These are phyloP conservation scores for Tetragnatha montana DNA, from an alignment of 2,888 invertebrate species.

Conservation along the genomic window DNA sequence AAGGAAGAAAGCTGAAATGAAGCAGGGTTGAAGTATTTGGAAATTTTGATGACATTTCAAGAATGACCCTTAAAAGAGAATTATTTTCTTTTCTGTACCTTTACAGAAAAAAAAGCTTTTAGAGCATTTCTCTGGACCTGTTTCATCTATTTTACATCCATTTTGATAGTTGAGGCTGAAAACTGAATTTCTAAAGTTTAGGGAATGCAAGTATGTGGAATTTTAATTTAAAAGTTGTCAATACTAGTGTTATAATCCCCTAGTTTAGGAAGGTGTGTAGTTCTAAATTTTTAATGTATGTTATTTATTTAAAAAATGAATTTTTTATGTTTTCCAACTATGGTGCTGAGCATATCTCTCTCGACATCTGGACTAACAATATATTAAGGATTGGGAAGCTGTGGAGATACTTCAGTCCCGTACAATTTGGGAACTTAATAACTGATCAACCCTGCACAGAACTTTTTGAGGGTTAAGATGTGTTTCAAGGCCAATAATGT, in stretches of 20 bases:
- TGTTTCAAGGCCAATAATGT: no score
- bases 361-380: no score
- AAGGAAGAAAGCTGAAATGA: no score
- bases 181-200: background rate
- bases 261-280: background rate
- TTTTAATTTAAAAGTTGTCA: background rate
- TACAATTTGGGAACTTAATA: no score
- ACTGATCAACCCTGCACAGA: no score
- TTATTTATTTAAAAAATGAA: background rate
- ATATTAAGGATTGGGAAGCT: no score
- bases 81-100: background rate
- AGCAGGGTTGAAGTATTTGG: no score
- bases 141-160: conserved; percentile 1
- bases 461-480: no score
- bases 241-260: background rate
- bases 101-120: background rate
- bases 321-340: background rate
- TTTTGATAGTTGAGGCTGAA: background rate
- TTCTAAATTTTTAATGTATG: background rate
- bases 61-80: background rate
- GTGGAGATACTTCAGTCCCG: no score
- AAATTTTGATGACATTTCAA: no score
- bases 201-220: background rate
- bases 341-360: background rate
- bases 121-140: background rate